Conservation (phyloP, 2,888 invertebrate species). For the Orchestes rusci region DNA sequence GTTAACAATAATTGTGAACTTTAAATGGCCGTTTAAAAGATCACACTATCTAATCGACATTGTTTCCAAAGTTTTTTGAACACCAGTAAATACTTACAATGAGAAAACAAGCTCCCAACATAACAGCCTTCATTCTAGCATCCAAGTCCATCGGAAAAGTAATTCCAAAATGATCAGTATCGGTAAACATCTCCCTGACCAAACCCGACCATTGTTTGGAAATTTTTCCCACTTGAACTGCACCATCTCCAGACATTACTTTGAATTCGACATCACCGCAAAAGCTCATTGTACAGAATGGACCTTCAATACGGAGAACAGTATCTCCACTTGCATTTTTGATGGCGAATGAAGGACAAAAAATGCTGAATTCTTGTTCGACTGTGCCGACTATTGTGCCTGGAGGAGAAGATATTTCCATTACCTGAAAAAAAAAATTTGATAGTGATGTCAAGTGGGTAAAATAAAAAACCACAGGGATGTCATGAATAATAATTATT, state of each 20-base stretch:
- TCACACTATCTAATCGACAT: too few species aligned
- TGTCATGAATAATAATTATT: too few species aligned
- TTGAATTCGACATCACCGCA: constrained; percentile 82
- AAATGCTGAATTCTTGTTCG: constrained; percentile 70
- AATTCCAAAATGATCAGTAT: constrained; percentile 83
- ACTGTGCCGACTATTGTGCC: constrained; percentile 62
- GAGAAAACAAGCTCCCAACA: constrained; percentile 72
- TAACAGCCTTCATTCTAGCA: constrained; percentile 73
- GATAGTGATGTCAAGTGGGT: too few species aligned
- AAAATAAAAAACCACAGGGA: too few species aligned
- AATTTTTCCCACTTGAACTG: constrained; percentile 74
- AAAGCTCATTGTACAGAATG: constrained; percentile 67
- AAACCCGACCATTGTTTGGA: constrained; percentile 87
- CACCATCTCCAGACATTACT: constrained; percentile 70
- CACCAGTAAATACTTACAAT: constrained; percentile 59
- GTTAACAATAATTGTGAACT: too few species aligned
- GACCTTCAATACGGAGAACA: constrained; percentile 74
- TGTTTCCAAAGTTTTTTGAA: neutral
- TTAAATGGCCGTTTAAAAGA: too few species aligned
- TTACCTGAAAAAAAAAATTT: constrained; percentile 51
- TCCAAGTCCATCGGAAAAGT: constrained; percentile 88
- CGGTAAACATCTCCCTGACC: constrained; percentile 74
- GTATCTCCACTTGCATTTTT: constrained; percentile 67
- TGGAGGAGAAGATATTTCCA: constrained; percentile 72
- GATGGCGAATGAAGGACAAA: constrained; percentile 65